phyloP scores from a whole-genome alignment of 2,113 vertebrate genomes.

The Lucifuga dentata region DNA sequence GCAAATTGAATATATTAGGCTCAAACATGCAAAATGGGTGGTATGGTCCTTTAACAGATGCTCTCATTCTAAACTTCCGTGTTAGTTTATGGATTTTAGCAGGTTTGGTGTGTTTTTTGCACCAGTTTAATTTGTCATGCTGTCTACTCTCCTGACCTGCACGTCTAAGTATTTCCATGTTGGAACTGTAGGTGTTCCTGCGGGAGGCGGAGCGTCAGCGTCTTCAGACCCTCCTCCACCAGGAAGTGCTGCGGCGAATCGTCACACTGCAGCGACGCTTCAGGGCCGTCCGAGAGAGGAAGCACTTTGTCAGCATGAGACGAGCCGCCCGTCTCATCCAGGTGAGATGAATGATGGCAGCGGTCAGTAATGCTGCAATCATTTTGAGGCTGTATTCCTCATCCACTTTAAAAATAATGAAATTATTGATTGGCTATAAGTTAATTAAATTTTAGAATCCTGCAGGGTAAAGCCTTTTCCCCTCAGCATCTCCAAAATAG shows the following conservation, averaged over 20 bases:
- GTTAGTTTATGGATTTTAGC: no score
- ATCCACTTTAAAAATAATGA: background rate
- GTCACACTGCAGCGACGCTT: conserved; percentile 89
- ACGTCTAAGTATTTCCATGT: no score
- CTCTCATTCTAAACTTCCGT: no score
- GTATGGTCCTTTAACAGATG: no score
- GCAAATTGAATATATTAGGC: no score
- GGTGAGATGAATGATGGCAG: conserved; percentile 76
- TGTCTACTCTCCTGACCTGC: no score
- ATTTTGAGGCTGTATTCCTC: background rate
- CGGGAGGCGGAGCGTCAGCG: conserved; percentile 91
- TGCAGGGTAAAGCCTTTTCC: background rate
- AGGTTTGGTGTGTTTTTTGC: no score
- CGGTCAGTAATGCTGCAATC: background rate
- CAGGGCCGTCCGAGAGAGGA: conserved; percentile 87
- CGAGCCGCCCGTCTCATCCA: conserved; percentile 85
- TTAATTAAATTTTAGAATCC: background rate
- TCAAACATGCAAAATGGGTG: no score
- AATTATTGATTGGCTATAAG: background rate
- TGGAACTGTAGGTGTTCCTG: conserved; percentile 95
- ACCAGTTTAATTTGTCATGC: no score
- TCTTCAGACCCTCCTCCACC: conserved; percentile 91
- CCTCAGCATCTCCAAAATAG: background rate
- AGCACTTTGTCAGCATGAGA: conserved; percentile 87
- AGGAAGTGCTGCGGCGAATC: conserved; percentile 91